These are phyloP conservation scores for Cotesia typhae DNA, from an alignment of 1,140 invertebrate species.

Conservation along the genomic window DNA sequence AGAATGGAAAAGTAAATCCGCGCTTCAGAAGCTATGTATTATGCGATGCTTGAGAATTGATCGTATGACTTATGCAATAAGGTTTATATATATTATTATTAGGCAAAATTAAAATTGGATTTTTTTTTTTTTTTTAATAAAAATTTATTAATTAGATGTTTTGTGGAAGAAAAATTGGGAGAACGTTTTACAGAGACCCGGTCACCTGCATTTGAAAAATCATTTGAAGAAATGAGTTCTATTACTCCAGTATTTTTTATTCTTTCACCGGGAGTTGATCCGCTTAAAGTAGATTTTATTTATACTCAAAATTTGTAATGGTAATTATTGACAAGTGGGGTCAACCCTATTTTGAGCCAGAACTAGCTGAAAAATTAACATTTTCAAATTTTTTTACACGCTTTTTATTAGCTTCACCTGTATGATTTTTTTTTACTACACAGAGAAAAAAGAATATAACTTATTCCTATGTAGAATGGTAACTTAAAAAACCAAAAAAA, in stretches of 20 bases:
- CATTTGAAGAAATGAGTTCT: slow-evolving; percentile 85
- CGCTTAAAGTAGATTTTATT: slow-evolving; percentile 73
- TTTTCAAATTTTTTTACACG: too few relatives aligned
- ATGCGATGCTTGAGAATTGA: slow-evolving; percentile 89
- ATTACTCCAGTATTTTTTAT: slow-evolving; percentile 94
- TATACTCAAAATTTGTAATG: too few relatives aligned
- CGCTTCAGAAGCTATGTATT: slow-evolving; percentile 90
- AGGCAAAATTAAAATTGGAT: too few relatives aligned
- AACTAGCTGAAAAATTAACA: too few relatives aligned
- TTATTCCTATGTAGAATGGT: too few relatives aligned
- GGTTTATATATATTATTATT: slow-evolving; percentile 42
- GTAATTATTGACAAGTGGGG: too few relatives aligned
- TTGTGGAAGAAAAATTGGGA: slow-evolving; percentile 88
- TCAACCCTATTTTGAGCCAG: too few relatives aligned
- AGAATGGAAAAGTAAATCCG: slow-evolving; percentile 94
- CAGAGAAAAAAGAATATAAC: too few relatives aligned
- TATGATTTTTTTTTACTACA: too few relatives aligned
- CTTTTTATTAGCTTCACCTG: too few relatives aligned
- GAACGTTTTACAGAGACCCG: slow-evolving; percentile 82
- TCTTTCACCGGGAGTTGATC: slow-evolving; percentile 93
- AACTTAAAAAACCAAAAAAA: too few relatives aligned
- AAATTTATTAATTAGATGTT: slow-evolving; percentile 65
- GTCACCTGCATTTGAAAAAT: slow-evolving; percentile 82
- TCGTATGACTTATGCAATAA: slow-evolving; percentile 82
- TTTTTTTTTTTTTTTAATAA: too few relatives aligned